A percentile compares a stretch with the other conserved stretches of the same genome.
phyloP scores from a whole-genome alignment of 2,113 vertebrate species.

The Actenoides hombroni region DNA sequence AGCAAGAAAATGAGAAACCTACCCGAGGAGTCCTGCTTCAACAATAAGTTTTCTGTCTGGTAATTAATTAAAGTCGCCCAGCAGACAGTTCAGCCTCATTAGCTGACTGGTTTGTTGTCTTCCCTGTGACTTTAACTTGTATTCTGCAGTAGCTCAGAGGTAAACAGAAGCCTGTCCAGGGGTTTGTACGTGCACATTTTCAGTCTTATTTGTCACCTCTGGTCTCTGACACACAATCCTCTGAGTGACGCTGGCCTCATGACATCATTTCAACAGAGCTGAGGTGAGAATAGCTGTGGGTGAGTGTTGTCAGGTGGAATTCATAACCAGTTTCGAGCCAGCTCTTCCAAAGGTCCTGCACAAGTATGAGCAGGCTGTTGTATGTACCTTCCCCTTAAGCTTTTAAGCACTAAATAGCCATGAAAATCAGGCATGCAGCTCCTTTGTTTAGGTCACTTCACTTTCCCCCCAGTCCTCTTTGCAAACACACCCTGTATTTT shows the following conservation, averaged over 20 bases:
- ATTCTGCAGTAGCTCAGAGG: background rate
- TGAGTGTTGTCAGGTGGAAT: background rate
- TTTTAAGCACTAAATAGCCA: background rate
- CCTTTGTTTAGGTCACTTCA: background rate
- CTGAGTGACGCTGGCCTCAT: background rate
- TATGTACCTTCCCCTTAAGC: background rate
- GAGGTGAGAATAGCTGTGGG: background rate
- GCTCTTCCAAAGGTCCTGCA: background rate
- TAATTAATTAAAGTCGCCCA: background rate
- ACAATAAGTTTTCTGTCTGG: background rate
- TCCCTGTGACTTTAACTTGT: background rate
- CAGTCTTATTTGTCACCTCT: background rate
- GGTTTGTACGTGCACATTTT: background rate
- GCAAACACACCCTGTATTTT: background rate
- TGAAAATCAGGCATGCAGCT: background rate
- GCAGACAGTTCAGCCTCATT: background rate
- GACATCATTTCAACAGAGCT: background rate
- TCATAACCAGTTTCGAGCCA: background rate
- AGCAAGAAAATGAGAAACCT: background rate
- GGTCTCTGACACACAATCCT: background rate
- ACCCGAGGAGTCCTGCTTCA: background rate
- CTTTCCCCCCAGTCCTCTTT: background rate
- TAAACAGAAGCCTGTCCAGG: background rate
- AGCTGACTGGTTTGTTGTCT: background rate
- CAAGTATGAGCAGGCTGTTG: background rate